Conservation (phyloP, 1,140 invertebrate genomes). For the Euborellia annulipes region DNA sequence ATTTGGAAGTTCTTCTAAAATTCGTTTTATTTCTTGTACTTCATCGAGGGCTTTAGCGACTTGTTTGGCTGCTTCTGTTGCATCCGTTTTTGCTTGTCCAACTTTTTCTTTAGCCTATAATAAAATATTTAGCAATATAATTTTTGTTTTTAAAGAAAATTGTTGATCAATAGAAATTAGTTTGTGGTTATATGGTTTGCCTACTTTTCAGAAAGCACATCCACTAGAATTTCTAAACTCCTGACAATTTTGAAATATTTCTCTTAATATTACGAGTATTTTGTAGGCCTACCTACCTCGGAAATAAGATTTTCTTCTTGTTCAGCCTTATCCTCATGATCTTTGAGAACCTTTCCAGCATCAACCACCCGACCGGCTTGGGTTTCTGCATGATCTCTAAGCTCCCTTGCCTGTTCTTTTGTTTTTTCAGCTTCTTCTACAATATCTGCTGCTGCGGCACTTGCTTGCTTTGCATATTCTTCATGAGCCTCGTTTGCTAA, state of each 20-base stretch:
- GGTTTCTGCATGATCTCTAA: slow-evolving; percentile 61
- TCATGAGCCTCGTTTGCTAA: slow-evolving; percentile 62
- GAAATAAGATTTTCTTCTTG: slow-evolving; percentile 56
- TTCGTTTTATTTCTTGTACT: slow-evolving; percentile 60
- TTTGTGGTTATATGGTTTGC: neutral
- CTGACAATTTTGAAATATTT: neutral
- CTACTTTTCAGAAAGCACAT: neutral
- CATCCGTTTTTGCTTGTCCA: slow-evolving; percentile 69
- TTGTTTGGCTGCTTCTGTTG: slow-evolving; percentile 57
- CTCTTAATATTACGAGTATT: neutral
- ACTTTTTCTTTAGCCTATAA: slow-evolving; percentile 53
- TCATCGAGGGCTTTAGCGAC: slow-evolving; percentile 64
- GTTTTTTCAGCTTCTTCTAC: slow-evolving; percentile 57
- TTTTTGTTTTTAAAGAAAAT: neutral
- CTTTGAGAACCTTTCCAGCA: slow-evolving; percentile 49
- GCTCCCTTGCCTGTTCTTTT: slow-evolving; percentile 50
- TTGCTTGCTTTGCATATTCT: slow-evolving; percentile 52
- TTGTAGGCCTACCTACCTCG: slow-evolving; percentile 39
- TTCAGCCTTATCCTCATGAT: slow-evolving; percentile 53
- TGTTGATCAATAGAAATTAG: neutral
- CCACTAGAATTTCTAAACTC: neutral
- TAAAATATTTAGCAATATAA: no score
- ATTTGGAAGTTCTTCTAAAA: slow-evolving; percentile 59
- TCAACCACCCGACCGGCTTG: slow-evolving; percentile 51
- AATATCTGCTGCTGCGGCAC: slow-evolving; percentile 62